Percentiles rank a stretch among this genome's conserved stretches.
These are phyloP conservation scores for Cyclina sinensis DNA, from an alignment of 1,140 invertebrate species.

Conservation along the genomic window DNA sequence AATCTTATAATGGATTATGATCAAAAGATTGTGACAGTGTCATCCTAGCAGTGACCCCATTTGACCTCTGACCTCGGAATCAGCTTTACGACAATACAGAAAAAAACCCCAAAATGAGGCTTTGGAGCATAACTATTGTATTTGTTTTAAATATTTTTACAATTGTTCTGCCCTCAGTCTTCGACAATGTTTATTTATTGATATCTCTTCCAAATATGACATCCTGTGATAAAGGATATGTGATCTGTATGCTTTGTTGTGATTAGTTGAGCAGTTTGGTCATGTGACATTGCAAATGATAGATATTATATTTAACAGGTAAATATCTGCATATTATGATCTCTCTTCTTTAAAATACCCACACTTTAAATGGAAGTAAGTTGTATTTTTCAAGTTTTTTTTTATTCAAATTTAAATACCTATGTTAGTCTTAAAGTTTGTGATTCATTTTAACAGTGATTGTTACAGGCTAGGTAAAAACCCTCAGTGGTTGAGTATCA, in stretches of 20 bases:
- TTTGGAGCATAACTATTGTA: too few species aligned
- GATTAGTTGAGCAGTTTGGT: not conserved
- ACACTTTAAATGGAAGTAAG: too few species aligned
- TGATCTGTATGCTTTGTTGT: not conserved
- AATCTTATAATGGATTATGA: slow-evolving; percentile 94
- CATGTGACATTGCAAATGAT: slow-evolving; percentile 36
- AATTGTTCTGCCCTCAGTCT: too few species aligned
- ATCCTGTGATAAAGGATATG: slow-evolving; percentile 15
- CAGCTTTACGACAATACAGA: slow-evolving; percentile 18
- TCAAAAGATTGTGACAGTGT: slow-evolving; percentile 65
- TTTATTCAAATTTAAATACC: too few species aligned
- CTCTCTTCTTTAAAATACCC: too few species aligned
- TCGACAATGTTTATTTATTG: slow-evolving; percentile 7
- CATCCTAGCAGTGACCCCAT: slow-evolving; percentile 3
- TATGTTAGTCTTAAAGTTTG: too few species aligned
- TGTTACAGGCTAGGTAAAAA: too few species aligned
- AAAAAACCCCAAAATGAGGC: slow-evolving; percentile 2
- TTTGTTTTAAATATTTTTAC: too few species aligned
- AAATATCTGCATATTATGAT: too few species aligned
- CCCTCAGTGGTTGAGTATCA: too few species aligned
- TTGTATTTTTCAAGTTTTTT: too few species aligned
- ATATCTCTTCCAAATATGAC: slow-evolving; percentile 22
- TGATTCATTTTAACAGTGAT: too few species aligned
- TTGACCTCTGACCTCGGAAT: not conserved
- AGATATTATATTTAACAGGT: not conserved